A percentile compares a stretch with the other conserved stretches of the same genome.
phyloP scores from a whole-genome alignment of 2,797 vertebrate genomes.

The Discoglossus pictus region DNA sequence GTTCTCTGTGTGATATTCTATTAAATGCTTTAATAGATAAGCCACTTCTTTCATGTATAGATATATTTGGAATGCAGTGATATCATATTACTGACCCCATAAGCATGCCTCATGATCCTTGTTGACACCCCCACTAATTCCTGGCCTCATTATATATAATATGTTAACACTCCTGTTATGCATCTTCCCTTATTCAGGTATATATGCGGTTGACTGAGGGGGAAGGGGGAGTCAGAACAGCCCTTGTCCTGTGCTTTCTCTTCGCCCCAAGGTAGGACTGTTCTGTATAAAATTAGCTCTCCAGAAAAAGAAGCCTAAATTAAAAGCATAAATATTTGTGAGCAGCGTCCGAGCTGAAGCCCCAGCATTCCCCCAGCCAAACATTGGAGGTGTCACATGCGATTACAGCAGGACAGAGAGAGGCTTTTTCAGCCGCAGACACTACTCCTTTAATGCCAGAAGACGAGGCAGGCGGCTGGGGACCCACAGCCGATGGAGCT shows the following conservation, averaged over 20 bases:
- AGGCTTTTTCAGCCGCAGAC: slow-evolving; percentile 66
- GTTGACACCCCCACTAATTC: background rate
- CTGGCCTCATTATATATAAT: slow-evolving; percentile 6
- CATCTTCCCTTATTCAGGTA: slow-evolving; percentile 26
- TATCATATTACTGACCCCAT: slow-evolving; percentile 16
- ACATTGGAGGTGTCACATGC: slow-evolving; percentile 64
- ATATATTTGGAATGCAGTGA: slow-evolving; percentile 5
- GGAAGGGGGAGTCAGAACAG: slow-evolving; percentile 32
- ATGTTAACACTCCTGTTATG: slow-evolving; percentile 8
- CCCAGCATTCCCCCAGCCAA: slow-evolving; percentile 43
- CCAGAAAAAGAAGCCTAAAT: slow-evolving; percentile 36
- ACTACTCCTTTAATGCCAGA: slow-evolving; percentile 64
- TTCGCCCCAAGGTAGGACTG: slow-evolving; percentile 48
- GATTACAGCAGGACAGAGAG: slow-evolving; percentile 64
- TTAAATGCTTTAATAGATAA: too few species aligned
- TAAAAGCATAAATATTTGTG: slow-evolving; percentile 58
- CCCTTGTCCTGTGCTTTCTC: slow-evolving; percentile 38
- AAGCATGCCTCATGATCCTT: background rate
- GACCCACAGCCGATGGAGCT: slow-evolving; percentile 63
- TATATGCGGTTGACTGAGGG: slow-evolving; percentile 1
- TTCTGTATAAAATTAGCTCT: slow-evolving; percentile 52
- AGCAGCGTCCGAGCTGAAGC: slow-evolving; percentile 56
- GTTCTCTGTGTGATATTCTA: too few species aligned
- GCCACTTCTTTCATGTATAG: too few species aligned
- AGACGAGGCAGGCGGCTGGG: slow-evolving; percentile 52